Conservation (phyloP, 1,140 invertebrate genomes). For the Drosophila melanogaster region DNA sequence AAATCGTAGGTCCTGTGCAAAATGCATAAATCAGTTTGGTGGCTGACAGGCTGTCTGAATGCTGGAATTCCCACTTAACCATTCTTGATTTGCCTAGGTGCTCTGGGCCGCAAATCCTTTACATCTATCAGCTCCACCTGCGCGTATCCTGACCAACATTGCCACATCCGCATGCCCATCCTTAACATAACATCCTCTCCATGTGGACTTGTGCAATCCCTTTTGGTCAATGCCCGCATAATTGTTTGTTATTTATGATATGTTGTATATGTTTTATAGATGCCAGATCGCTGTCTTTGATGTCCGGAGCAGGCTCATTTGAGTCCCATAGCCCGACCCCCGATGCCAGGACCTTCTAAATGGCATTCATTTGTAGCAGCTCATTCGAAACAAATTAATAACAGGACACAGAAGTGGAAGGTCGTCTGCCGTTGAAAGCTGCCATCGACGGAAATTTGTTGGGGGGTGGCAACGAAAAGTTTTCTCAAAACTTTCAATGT, state of each 20-base stretch:
- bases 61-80: constrained; percentile 34
- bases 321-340: not conserved
- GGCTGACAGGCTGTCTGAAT: constrained; percentile 66
- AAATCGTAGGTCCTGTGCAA: not conserved
- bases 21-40: constrained; percentile 74
- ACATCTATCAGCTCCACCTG: constrained; percentile 24
- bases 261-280: constrained; percentile 42
- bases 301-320: constrained; percentile 23
- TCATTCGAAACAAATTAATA: constrained; percentile 58
- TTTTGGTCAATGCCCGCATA: constrained; percentile 58
- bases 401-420: not conserved
- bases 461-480: not conserved
- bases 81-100: constrained; percentile 34
- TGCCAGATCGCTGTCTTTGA: constrained; percentile 26
- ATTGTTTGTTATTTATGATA: constrained; percentile 77
- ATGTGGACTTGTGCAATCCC: not conserved
- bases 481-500: constrained; percentile 3
- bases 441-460: constrained; percentile 1
- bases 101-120: constrained; percentile 17
- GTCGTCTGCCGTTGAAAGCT: constrained; percentile 1
- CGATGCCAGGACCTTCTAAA: not conserved
- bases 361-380: constrained; percentile 21
- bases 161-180: not conserved
- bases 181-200: not conserved
- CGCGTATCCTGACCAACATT: not conserved